Percentiles rank a stretch among this genome's conserved stretches.
These are phyloP conservation scores for Colletes gigas DNA, from an alignment of 1,140 invertebrate genomes.

Conservation along the genomic window DNA sequence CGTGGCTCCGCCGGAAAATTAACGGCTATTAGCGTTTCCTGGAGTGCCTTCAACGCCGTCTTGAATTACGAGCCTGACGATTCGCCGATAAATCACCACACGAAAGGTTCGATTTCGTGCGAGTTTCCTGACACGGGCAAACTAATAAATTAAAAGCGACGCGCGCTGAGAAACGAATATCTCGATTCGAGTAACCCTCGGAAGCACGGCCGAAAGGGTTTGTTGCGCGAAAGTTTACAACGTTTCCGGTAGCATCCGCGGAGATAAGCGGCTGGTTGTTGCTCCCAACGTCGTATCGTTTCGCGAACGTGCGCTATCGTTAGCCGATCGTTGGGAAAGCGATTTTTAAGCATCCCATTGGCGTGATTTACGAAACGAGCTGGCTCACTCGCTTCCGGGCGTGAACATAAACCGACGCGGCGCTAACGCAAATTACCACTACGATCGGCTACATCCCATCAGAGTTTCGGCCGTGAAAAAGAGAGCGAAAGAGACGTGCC, in stretches of 20 bases:
- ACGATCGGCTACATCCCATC: conserved; percentile 12
- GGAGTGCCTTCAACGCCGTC: conserved; percentile 33
- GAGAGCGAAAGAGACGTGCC: too few relatives aligned
- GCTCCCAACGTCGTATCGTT: not conserved
- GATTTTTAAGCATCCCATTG: conserved; percentile 16
- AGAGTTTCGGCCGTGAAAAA: not conserved
- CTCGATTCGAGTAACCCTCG: too few relatives aligned
- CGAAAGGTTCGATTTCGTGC: not conserved
- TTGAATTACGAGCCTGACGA: conserved; percentile 37
- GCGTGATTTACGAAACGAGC: conserved; percentile 5
- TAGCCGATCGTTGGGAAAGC: conserved; percentile 34
- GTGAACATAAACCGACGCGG: conserved; percentile 33
- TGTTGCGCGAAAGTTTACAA: too few relatives aligned
- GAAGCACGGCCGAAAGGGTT: too few relatives aligned
- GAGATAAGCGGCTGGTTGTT: too few relatives aligned
- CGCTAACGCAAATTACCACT: conserved; percentile 49
- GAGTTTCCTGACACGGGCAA: too few relatives aligned
- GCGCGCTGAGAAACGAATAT: too few relatives aligned
- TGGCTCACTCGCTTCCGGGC: not conserved
- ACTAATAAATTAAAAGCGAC: too few relatives aligned
- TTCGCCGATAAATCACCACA: conserved; percentile 29
- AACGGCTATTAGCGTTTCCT: conserved; percentile 70
- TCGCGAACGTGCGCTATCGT: conserved; percentile 18
- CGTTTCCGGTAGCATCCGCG: not conserved
- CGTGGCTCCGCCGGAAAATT: conserved; percentile 48